Base-by-base conservation (phyloP, 2,797 vertebrate species). In the Spea hammondii region DNA sequence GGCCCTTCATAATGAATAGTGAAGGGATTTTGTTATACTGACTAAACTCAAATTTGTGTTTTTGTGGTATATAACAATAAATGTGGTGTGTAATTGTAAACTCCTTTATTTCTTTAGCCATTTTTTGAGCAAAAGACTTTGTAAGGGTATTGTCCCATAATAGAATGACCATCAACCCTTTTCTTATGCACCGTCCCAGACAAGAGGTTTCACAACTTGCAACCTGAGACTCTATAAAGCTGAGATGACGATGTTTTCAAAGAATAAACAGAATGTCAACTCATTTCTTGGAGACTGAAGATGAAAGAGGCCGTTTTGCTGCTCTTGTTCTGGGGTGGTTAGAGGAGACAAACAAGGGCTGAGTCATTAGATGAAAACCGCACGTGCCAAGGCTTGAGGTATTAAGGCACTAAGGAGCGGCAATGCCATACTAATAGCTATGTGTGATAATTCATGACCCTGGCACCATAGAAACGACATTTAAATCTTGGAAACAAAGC, bases 221-320 rank as follows among this genome's bases (percentile, higher is more conserved):
- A 74, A 74, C 46, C 11, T 60, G 54, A 73, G 48, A 13, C 46
- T 44, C 69, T 55, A 55, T 13, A 68, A 51, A 73, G 8, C 32
- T 68, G 32, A 54, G 14, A 72, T 5, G 32, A 10, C 17, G 45
- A 71, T 74, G 32, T 54, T 45, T 11, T n/a, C 17, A 46, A 4
- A 54, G n/a, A 32, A 73, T 74, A 73, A 64, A 6, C 12, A 47
- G 74, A 69, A 72, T 78, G 64, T 79, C 57, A 74, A 54, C n/a
- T 46, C 44, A 8, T 64, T 70, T 48, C 64, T 64, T n/a, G 59
- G 66, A n/a, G 12, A 32, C 69, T 48, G 6, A 65, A 45, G 64
- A 70, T 13, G 54, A 53, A 54, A 62, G 32, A 45, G 8, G n/a
- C 1, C 12, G 12, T 48, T 65, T 46, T 47, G 3, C 10, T 55